Conservation (phyloP, 2,113 vertebrate species). For the Alligator mississippiensis region DNA sequence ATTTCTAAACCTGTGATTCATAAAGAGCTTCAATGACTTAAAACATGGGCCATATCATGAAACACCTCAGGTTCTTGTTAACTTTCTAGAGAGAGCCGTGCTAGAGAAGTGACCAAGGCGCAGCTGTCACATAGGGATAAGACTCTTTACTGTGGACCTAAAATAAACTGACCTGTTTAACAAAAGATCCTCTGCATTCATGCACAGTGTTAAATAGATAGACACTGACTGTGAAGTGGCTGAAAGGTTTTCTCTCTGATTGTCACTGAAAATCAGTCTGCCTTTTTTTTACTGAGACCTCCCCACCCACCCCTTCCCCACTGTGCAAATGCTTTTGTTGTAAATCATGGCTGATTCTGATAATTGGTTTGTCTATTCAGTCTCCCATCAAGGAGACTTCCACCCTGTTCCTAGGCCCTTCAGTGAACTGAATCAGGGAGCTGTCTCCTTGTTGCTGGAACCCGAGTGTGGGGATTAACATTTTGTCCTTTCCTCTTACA, state of each 20-base stretch:
- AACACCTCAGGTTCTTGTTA: not conserved
- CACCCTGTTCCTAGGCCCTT: not conserved
- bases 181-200: not conserved
- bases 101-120: not conserved
- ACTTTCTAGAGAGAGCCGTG: not conserved
- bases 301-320: not conserved
- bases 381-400: accelerated
- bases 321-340: not conserved
- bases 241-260: not conserved
- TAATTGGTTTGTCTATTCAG: not conserved
- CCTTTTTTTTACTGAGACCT: not conserved
- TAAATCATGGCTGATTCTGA: not conserved
- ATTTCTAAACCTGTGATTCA: not conserved
- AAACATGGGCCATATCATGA: not conserved
- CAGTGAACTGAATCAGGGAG: accelerated
- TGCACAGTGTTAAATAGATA: not conserved
- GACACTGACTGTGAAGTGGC: not conserved
- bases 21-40: not conserved
- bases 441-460: not conserved
- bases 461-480: constrained; percentile 71
- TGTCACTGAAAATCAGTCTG: not conserved
- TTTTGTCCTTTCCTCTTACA: constrained; percentile 77
- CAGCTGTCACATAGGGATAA: constrained; percentile 22
- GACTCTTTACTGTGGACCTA: not conserved
- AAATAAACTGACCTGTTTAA: not conserved